These are phyloP conservation scores for Scolanthus callimorphus DNA, from an alignment of 92 coral and sea anemone genomes.

Conservation along the genomic window DNA sequence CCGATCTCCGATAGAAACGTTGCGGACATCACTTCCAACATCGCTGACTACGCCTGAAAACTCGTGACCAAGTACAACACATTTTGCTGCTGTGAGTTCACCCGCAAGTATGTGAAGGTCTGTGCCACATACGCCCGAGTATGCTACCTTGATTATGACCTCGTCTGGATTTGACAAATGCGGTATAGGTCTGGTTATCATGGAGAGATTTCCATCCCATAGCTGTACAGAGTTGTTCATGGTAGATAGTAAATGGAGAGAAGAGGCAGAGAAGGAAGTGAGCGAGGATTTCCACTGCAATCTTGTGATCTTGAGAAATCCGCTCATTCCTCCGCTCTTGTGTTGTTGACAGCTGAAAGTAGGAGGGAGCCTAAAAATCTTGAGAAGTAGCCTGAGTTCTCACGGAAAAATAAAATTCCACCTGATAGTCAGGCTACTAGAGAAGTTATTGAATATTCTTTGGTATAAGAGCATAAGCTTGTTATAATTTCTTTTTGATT, in stretches of 20 bases:
- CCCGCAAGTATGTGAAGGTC: conserved; percentile 75
- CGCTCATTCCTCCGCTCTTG: neutral
- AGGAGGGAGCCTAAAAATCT: neutral
- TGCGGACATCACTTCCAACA: conserved; percentile 80
- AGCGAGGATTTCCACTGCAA: conserved; percentile 5
- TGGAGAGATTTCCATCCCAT: conserved; percentile 79
- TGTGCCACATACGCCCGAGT: conserved; percentile 82
- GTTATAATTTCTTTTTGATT: no score
- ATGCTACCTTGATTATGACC: conserved; percentile 86
- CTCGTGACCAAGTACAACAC: conserved; percentile 92
- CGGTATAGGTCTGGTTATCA: conserved; percentile 92
- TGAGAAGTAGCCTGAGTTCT: no score
- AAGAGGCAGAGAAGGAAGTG: neutral
- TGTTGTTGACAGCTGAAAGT: neutral
- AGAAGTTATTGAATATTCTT: no score
- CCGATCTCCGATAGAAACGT: conserved; percentile 92
- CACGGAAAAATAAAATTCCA: no score
- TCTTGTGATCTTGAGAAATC: neutral
- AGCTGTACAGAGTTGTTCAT: conserved; percentile 87
- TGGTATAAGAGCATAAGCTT: no score
- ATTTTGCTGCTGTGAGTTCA: conserved; percentile 79
- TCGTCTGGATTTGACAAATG: conserved; percentile 81
- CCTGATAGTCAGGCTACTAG: no score
- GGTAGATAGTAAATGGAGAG: neutral
- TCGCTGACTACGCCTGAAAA: conserved; percentile 95